Percentiles rank a stretch among this genome's conserved stretches.
Conservation (phyloP, 2,888 invertebrate genomes). For the Ennomos quercinarius region DNA sequence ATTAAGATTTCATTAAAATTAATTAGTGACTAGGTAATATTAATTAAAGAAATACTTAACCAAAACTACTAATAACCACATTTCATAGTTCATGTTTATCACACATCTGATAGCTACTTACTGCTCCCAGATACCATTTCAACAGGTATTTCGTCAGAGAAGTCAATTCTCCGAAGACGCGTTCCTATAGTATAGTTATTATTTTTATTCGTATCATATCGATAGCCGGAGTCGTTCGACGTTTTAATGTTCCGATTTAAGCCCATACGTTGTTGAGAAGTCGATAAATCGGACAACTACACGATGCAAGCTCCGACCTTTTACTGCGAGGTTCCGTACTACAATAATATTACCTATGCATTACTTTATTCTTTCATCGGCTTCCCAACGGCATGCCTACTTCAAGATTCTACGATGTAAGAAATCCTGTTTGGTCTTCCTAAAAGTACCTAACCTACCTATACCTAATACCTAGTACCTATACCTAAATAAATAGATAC, state of each 20-base stretch:
- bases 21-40: conserved; percentile 12
- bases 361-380: not conserved
- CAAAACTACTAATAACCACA: conserved; percentile 1
- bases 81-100: conserved; percentile 6
- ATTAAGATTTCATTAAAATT: conserved; percentile 20
- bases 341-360: not conserved
- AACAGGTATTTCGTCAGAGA: conserved; percentile 10
- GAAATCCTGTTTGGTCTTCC: no score
- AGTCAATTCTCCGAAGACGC: not conserved
- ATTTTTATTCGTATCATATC: conserved; percentile 16
- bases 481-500: no score
- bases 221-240: conserved; percentile 10
- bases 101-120: conserved; percentile 1
- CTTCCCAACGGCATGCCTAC: no score
- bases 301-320: not conserved
- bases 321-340: conserved; percentile 5
- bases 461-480: no score
- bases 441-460: no score
- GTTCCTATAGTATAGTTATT: conserved; percentile 4
- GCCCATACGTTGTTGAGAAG: conserved; percentile 5
- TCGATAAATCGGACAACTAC: conserved; percentile 8
- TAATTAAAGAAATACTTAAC: conserved; percentile 12
- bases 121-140: not conserved
- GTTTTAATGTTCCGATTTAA: conserved; percentile 18
- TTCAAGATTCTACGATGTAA: no score